Conservation (phyloP, 1,140 invertebrate species). For the Scaptomyza graminum region DNA sequence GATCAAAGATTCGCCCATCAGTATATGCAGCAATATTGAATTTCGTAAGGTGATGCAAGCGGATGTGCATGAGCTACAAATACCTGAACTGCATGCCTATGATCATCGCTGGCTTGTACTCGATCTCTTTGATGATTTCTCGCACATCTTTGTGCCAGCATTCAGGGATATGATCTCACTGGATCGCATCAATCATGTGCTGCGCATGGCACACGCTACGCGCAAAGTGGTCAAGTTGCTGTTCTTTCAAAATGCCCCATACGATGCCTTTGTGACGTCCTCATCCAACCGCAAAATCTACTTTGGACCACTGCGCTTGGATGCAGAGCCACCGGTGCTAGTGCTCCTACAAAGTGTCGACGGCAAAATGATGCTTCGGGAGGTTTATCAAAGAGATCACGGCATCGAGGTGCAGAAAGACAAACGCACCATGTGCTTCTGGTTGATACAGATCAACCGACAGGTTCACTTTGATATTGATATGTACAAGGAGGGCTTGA, state of each 20-base stretch:
- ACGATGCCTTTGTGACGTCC: constrained; percentile 74
- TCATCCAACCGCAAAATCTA: constrained; percentile 65
- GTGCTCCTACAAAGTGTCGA: constrained; percentile 78
- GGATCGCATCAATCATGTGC: constrained; percentile 72
- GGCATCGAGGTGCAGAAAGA: constrained; percentile 48
- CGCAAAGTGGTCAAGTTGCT: constrained; percentile 73
- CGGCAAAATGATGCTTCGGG: constrained; percentile 77
- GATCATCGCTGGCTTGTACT: constrained; percentile 79
- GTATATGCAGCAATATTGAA: constrained; percentile 68
- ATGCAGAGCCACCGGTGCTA: constrained; percentile 59
- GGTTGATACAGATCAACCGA: constrained; percentile 65
- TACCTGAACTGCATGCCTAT: constrained; percentile 45
- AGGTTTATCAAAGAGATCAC: constrained; percentile 73
- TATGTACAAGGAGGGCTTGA: not conserved
- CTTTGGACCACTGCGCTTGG: constrained; percentile 69
- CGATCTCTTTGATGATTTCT: constrained; percentile 76
- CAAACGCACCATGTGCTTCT: constrained; percentile 70
- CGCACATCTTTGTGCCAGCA: constrained; percentile 77
- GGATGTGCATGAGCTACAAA: constrained; percentile 62
- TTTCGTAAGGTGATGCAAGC: constrained; percentile 61
- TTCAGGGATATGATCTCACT: constrained; percentile 68
- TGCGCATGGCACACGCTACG: constrained; percentile 51
- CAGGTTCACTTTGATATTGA: constrained; percentile 72
- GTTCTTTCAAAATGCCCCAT: constrained; percentile 65
- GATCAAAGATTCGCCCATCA: constrained; percentile 13